Base-by-base conservation (phyloP, 35 echinoderm and acorn worm genomes). In the Apostichopus japonicus region DNA sequence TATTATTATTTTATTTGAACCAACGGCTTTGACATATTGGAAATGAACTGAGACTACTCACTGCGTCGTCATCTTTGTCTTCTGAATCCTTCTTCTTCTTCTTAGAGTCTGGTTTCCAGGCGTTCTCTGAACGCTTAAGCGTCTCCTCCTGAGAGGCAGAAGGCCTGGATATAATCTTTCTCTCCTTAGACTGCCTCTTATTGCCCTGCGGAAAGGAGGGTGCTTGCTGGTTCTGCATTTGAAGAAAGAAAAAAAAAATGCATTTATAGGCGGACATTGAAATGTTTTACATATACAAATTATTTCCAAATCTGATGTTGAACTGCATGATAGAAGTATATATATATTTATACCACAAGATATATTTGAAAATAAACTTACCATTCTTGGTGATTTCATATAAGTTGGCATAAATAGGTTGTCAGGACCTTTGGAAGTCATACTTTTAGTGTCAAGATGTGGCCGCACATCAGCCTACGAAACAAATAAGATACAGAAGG, bases 311-410 rank as follows among this genome's bases (percentile, higher is more conserved):
- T 11, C n/a, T 2, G 25, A 80, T 23, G 24, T 11, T 24, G 33
- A 44, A 44, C 2, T 44, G 33, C 33, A 44, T 44, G 33, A 4
- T 44, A 44, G 56, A 55, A 84, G 21, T 23, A 96, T 44, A 44
- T 44, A 44, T 44, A 44, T 44, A 33, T 44, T 4, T 44, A 44
- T 3, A 44, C 0, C 33, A 44, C 0, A 44, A 44, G 33, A 44
- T 44, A 44, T 4, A 44, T 44, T 44, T n/a, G n/a, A 0, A 44
- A 25, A 44, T 4, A 44, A 44, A 44, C 33, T 44, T 71, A 96
- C 93, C 62, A 58, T 25, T 57, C 91, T 88, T 33, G 93, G 86
- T 82, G 96, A 97, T 87, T 97, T 97, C 84, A 97, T 92, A 72
- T 93, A 97, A 61, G 67, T 55, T 88, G 96, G 93, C 86, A 94